Evolutionary conservation across 2,888 invertebrate species (phyloP).

Genomic region (Agrochola circellaris): DNA sequence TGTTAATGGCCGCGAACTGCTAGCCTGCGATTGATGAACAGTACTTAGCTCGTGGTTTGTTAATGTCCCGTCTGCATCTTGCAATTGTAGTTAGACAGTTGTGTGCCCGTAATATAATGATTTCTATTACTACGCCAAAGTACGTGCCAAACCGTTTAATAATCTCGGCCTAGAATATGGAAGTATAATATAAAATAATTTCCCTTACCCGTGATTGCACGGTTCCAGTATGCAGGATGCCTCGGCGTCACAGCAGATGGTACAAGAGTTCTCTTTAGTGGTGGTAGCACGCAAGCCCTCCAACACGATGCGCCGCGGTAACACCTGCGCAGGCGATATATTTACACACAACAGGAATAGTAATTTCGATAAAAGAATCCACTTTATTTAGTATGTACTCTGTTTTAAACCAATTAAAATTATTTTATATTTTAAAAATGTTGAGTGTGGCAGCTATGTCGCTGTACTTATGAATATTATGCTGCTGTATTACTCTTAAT

Average conservation of each 20-base stretch:
- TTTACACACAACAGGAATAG: not conserved
- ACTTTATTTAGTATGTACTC: not conserved
- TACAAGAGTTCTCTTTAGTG: constrained; percentile 96
- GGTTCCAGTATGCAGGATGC: constrained; percentile 94
- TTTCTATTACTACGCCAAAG: not conserved
- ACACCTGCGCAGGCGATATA: constrained; percentile 82
- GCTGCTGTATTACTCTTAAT: too few relatives aligned
- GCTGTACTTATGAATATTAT: not conserved
- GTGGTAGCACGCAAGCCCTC: constrained; percentile 93
- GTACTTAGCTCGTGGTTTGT: not conserved
- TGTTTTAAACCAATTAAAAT: not conserved
- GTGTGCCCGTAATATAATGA: not conserved
- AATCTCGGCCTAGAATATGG: not conserved
- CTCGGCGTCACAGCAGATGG: constrained; percentile 95
- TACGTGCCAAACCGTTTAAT: not conserved
- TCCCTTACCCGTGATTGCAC: constrained; percentile 94
- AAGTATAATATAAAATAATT: constrained; percentile 5
- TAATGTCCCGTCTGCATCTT: not conserved
- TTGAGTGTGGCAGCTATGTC: not conserved
- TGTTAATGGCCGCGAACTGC: not conserved
- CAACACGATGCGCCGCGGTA: constrained; percentile 95
- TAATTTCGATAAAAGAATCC: not conserved
- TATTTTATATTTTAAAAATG: not conserved
- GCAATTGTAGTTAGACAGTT: not conserved
- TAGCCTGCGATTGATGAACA: not conserved